Evolutionary conservation across 2,113 vertebrate genomes (phyloP).

Genomic region (Planiliza haematocheilus): DNA sequence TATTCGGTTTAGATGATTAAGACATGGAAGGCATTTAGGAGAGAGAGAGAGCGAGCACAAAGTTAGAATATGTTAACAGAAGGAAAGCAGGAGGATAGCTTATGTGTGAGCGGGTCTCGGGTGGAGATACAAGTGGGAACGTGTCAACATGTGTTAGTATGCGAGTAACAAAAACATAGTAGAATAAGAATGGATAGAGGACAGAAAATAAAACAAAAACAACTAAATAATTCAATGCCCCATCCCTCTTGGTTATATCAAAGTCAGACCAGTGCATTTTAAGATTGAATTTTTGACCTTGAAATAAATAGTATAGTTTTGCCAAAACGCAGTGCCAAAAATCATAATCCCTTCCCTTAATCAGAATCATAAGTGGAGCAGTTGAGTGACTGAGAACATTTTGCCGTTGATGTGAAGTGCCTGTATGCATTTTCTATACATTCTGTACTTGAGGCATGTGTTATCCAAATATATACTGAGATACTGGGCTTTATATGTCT

Average conservation of each 20-base stretch:
- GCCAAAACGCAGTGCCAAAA: conserved; percentile 37
- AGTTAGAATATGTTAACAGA: conserved; percentile 20
- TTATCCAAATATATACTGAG: not conserved
- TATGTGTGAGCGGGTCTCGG: not conserved
- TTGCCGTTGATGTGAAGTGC: not conserved
- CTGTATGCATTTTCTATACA: not conserved
- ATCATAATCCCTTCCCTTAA: conserved; percentile 36
- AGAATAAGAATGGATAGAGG: not conserved
- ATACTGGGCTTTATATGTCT: not conserved
- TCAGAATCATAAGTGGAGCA: conserved; percentile 31
- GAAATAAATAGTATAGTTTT: conserved; percentile 6
- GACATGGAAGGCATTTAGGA: not conserved
- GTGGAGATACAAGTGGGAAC: conserved; percentile 9
- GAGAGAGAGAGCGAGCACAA: too few relatives aligned
- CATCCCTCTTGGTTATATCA: conserved; percentile 6
- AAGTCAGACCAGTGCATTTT: conserved; percentile 28
- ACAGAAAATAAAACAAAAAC: not conserved
- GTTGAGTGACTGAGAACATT: conserved; percentile 13
- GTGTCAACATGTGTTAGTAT: conserved; percentile 10
- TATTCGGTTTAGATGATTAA: conserved; percentile 11
- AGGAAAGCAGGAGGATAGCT: not conserved
- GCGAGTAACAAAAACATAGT: not conserved
- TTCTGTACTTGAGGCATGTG: not conserved
- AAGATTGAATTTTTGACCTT: conserved; percentile 41
- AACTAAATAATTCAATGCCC: not conserved